phyloP scores from a whole-genome alignment of 2,797 vertebrate genomes.

The Xiphorhynchus erythropygius region DNA sequence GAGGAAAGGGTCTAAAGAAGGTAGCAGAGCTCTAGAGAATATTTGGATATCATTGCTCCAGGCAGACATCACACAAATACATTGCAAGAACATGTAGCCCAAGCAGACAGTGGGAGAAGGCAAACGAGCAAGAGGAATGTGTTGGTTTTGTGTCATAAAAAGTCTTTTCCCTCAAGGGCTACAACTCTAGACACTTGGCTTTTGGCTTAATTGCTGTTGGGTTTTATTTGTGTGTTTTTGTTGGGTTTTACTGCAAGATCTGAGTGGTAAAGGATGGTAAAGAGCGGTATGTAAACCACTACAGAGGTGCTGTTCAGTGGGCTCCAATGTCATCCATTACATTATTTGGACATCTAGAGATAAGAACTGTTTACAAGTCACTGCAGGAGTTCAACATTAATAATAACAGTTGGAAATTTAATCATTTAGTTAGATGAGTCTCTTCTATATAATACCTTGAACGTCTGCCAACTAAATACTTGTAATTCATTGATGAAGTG shows the following conservation, averaged over 20 bases:
- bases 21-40: not conserved
- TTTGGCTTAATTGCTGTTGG: not conserved
- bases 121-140: not conserved
- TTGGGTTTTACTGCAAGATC: not conserved
- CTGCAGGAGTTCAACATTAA: not conserved
- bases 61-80: not conserved
- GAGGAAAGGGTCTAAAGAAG: not conserved
- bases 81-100: not conserved
- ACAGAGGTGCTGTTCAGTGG: not conserved
- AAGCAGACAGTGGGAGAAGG: not conserved
- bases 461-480: not conserved
- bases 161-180: not conserved
- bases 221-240: not conserved
- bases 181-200: not conserved
- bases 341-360: not conserved
- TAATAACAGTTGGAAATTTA: not conserved
- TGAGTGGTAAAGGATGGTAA: not conserved
- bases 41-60: not conserved
- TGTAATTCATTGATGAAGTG: slow-evolving; percentile 21
- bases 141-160: not conserved
- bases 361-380: not conserved
- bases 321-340: not conserved
- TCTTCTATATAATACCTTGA: not conserved
- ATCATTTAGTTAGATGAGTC: not conserved
- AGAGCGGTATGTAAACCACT: not conserved